Evolutionary conservation across 2,888 invertebrate genomes (phyloP), one percentile per base, ranked within the genome.

Genomic region (Spisula solida): DNA sequence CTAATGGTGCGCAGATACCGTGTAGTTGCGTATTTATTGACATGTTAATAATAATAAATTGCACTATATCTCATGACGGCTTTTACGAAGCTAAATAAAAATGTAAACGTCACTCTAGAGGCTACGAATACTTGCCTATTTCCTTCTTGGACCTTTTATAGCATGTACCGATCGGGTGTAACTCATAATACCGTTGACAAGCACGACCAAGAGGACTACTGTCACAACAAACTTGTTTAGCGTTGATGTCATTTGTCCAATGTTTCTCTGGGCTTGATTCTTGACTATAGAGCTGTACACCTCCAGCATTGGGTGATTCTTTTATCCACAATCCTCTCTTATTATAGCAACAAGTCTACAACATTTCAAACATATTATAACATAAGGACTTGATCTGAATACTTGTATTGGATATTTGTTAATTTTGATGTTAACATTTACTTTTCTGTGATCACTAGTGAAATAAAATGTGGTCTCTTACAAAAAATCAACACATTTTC

Each of bases 281-380:
- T 14, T 81, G 55, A 10, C 81, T 81, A 20, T 82, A 78, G 0
- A 75, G 34, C 20, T 75, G 29, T 12, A 86, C 16, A 20, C 75
- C 55, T 34, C 86, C 86, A 51, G 86, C 82, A 20, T 70, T 0
- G 14, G 81, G 51, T 10, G 31, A 1, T 31, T 81, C 81, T 25
- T 51, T 29, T 10, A 55, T 48, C 48, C 48, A 82, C 5, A 48
- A 34, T 31, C 82, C 51, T 48, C 10, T n/a, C 34, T 4, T 55
- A 55, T 75, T n/a, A 55, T 86, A 86, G n/a, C 51, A 81, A 75
- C 86, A 86, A 5, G 81, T 51, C 86, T 86, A 16, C 34, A 81
- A 86, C 10, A 60, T 6, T 47, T 29, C 12, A 51, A 51, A 51
- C 51, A 51, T 16, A 14, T 16, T 51, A 16, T 51, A 14, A 51